These are phyloP conservation scores for Agriotes lineatus DNA, from an alignment of 2,888 invertebrate species.

Conservation along the genomic window DNA sequence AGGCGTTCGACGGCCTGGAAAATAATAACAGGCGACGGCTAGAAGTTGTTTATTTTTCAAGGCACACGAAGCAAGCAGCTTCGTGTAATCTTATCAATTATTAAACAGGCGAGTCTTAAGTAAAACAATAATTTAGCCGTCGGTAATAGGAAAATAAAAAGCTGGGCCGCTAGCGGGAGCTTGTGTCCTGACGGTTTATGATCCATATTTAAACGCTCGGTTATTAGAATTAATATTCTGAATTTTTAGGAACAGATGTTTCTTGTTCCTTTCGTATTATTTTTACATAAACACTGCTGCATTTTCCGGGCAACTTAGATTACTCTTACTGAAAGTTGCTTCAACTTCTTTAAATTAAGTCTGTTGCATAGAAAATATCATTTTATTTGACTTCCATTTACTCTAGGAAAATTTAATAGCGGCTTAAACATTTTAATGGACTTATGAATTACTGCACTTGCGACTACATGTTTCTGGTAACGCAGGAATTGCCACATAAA, in stretches of 20 bases:
- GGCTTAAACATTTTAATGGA: background rate
- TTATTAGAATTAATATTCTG: constrained; percentile 62
- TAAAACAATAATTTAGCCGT: constrained; percentile 65
- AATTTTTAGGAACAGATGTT: constrained; percentile 62
- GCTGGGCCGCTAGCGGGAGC: constrained; percentile 50
- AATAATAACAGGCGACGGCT: constrained; percentile 38
- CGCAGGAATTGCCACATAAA: too few species aligned
- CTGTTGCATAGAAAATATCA: constrained; percentile 7
- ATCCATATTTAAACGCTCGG: constrained; percentile 56
- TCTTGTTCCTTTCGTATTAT: constrained; percentile 55
- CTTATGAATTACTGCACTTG: background rate
- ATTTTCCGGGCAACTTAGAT: constrained; percentile 37
- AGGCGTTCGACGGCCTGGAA: constrained; percentile 21
- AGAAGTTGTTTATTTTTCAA: constrained; percentile 43
- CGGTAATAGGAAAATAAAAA: constrained; percentile 65
- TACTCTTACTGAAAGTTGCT: constrained; percentile 33
- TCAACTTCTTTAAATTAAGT: constrained; percentile 34
- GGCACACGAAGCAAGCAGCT: constrained; percentile 39
- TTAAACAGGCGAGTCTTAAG: constrained; percentile 64
- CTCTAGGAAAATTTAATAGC: background rate
- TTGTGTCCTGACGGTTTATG: constrained; percentile 54
- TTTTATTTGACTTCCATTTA: constrained; percentile 10
- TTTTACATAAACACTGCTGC: constrained; percentile 47
- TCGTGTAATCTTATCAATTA: constrained; percentile 64
- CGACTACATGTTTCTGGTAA: background rate